phyloP scores from a whole-genome alignment of 2,888 invertebrate species.

The Brachynemurus nebulosus region DNA sequence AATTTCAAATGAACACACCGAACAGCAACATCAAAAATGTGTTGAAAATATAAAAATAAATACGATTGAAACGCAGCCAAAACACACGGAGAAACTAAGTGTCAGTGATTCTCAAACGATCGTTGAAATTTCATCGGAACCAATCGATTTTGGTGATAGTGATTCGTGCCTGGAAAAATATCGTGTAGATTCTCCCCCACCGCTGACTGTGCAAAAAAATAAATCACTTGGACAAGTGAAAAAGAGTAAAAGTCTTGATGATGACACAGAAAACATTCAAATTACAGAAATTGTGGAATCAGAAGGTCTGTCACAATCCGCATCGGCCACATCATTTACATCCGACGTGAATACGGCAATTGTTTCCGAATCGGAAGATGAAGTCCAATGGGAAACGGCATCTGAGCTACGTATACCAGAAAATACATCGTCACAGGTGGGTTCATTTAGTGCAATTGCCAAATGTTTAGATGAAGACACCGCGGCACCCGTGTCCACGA shows the following conservation, averaged over 20 bases:
- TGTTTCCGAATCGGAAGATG: slow-evolving; percentile 50
- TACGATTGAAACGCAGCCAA: too few species aligned
- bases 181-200: slow-evolving; percentile 29
- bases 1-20: too few species aligned
- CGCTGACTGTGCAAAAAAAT: slow-evolving; percentile 14
- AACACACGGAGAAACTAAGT: too few species aligned
- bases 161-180: too few species aligned
- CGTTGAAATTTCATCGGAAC: background rate
- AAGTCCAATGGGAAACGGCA: slow-evolving; percentile 43
- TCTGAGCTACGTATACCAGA: slow-evolving; percentile 29
- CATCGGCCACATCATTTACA: too few species aligned
- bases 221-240: slow-evolving; percentile 10
- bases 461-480: slow-evolving; percentile 29
- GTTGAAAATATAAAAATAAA: too few species aligned
- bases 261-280: slow-evolving; percentile 27
- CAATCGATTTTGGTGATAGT: background rate
- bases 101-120: too few species aligned
- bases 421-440: slow-evolving; percentile 19
- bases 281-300: slow-evolving; percentile 29
- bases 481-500: background rate
- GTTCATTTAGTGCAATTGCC: slow-evolving; percentile 31
- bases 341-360: slow-evolving; percentile 32
- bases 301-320: slow-evolving; percentile 29
- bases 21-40: too few species aligned
- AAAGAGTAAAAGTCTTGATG: slow-evolving; percentile 30